Evolutionary conservation across 2,113 vertebrate species (phyloP).

Genomic region (Thamnophis sirtalis): DNA sequence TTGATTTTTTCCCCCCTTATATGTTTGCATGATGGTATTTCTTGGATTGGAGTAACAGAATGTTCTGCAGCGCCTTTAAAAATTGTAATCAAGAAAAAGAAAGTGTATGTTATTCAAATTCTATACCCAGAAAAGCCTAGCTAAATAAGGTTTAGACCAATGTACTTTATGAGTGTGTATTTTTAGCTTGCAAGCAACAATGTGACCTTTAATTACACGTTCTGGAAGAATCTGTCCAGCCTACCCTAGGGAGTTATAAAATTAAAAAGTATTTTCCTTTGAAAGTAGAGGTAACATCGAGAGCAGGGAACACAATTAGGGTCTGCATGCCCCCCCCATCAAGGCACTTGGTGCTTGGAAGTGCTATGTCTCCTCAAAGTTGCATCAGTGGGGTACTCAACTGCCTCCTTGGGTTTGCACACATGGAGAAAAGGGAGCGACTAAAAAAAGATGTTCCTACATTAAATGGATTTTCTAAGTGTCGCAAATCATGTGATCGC

Average conservation of each 20-base stretch:
- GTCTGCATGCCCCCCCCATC: not conserved
- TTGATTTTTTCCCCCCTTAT: not conserved
- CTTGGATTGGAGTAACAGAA: not conserved
- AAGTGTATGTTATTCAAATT: not conserved
- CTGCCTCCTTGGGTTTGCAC: not conserved
- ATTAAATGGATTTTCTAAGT: not conserved
- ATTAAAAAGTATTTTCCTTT: not conserved
- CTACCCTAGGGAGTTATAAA: not conserved
- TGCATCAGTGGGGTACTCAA: not conserved
- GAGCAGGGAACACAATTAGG: not conserved
- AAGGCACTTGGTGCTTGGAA: not conserved
- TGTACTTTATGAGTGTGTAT: not conserved
- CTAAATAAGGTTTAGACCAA: not conserved
- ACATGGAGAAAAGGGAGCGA: not conserved
- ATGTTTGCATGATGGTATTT: not conserved
- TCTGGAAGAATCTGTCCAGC: not conserved
- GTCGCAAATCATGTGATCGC: too few relatives aligned
- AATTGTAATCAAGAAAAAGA: not conserved
- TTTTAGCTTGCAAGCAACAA: not conserved
- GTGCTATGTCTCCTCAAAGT: not conserved
- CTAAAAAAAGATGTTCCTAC: not conserved
- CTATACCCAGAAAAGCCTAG: not conserved
- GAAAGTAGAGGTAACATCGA: not conserved
- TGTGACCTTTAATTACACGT: not conserved
- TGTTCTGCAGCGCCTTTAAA: not conserved